Conservation (phyloP, 2,888 invertebrate species). For the Balanococcus diminutus region DNA sequence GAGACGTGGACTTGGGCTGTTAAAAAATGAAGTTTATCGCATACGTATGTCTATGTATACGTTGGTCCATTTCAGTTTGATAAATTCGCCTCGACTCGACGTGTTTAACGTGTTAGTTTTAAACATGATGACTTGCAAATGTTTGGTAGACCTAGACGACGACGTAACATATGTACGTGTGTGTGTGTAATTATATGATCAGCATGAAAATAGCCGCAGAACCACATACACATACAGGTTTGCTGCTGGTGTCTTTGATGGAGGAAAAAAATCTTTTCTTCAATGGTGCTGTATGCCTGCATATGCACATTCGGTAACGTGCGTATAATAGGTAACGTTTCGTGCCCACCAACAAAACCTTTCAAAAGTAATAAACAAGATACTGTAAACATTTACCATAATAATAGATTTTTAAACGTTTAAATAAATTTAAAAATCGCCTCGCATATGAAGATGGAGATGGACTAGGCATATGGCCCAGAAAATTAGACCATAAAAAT, state of each 20-base stretch:
- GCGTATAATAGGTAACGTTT: constrained; percentile 47
- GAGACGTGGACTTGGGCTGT: too few relatives aligned
- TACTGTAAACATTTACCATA: constrained; percentile 35
- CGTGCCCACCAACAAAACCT: constrained; percentile 31
- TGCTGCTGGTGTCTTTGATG: neutral
- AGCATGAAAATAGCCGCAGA: constrained; percentile 46
- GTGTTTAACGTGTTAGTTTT: neutral
- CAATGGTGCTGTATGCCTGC: neutral
- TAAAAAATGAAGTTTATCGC: neutral
- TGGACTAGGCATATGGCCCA: neutral
- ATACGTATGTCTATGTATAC: neutral
- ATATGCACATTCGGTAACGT: neutral
- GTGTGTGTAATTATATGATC: constrained; percentile 51
- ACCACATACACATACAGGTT: neutral
- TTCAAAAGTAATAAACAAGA: constrained; percentile 41
- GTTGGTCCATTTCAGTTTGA: neutral
- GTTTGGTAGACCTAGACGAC: neutral
- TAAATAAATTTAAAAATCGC: constrained; percentile 6
- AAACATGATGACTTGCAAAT: constrained; percentile 46
- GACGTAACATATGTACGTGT: neutral
- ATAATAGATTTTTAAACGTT: constrained; percentile 24
- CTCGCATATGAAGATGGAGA: neutral
- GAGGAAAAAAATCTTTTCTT: neutral
- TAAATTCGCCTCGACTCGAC: neutral
- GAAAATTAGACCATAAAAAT: too few relatives aligned